Percentiles rank a stretch among this genome's conserved stretches.
phyloP scores from a whole-genome alignment of 2,888 invertebrate genomes.

The Eledone cirrhosa region DNA sequence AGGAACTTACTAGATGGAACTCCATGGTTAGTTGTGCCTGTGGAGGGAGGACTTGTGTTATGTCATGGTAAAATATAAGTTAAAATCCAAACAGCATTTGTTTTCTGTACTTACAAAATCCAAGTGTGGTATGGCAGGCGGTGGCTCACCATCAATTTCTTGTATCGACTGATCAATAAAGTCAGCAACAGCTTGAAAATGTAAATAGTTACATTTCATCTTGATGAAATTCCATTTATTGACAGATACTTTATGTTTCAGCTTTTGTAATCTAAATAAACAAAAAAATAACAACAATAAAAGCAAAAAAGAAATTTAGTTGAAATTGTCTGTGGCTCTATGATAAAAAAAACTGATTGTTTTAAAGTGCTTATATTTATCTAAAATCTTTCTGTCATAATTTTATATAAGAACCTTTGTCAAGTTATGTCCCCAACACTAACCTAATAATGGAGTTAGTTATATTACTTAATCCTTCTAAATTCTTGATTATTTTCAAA shows the following conservation, averaged over 20 bases:
- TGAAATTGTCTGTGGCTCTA: background rate
- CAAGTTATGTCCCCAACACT: too few species aligned
- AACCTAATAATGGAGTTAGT: too few species aligned
- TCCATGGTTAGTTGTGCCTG: too few species aligned
- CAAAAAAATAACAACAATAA: background rate
- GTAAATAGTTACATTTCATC: background rate
- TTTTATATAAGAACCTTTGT: too few species aligned
- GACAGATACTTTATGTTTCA: background rate
- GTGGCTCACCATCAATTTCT: conserved; percentile 11
- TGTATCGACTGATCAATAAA: conserved; percentile 19
- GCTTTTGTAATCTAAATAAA: conserved; percentile 1
- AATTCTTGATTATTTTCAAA: too few species aligned
- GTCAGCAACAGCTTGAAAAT: conserved; percentile 13
- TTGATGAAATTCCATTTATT: conserved; percentile 1
- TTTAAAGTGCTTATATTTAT: too few species aligned
- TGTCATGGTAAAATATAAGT: too few species aligned
- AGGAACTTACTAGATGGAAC: too few species aligned
- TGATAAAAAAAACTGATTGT: too few species aligned
- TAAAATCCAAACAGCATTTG: background rate
- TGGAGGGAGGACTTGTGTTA: too few species aligned
- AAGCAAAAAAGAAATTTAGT: background rate
- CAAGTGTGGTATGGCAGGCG: conserved; percentile 17
- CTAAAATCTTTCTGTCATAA: too few species aligned
- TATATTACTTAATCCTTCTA: too few species aligned
- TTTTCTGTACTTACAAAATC: conserved; percentile 18